Evolutionary conservation across 1,140 invertebrate species (phyloP), one percentile per base, ranked within the genome.

Genomic region (Oncopeltus fasciatus): DNA sequence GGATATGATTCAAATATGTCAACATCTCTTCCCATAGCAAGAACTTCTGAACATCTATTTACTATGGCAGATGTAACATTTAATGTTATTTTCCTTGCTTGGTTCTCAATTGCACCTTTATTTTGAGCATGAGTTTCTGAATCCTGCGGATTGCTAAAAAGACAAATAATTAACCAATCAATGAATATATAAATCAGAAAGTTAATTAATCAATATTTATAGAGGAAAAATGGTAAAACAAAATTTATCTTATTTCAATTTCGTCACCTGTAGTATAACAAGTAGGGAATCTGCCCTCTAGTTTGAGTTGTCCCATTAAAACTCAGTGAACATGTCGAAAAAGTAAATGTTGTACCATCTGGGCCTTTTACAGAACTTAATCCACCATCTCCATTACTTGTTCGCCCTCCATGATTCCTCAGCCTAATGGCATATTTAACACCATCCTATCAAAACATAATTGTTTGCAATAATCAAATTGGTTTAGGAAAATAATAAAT

Each of bases 271-370:
- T 90, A 93, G 73, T 98, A 98, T 5, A 98, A 78, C 59, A 98
- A 83, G 68, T 92, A 86, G 0, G 95, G 95, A 67, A 98, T 85
- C 76, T 99, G 95, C 46, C 95, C 95, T 43, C 95, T 77, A 0
- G 87, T 87, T 67, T 95, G 83, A 2, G 92, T 95, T 0, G 95
- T 93, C 61, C 93, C 94, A 75, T 97, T 96, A 69, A 91, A 92
- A 74, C 92, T 95, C 21, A 97, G 78, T 12, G 91, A 87, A 74
- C 92, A 95, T 12, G 90, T 87, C 27, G 84, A 85, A 71, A 95
- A 98, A n/a, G 85, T 85, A 73, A 97, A 96, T 1, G 81, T 86
- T 3, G 90, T 91, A 47, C 92, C 92, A 76, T 97, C 94, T 0
- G 92, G 88, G 43, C 93, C 93, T 70, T 90, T 88, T 0, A 97